Percentiles rank a stretch among this genome's conserved stretches.
phyloP scores from a whole-genome alignment of 2,888 invertebrate genomes.

The Drymonia ruficornis region DNA sequence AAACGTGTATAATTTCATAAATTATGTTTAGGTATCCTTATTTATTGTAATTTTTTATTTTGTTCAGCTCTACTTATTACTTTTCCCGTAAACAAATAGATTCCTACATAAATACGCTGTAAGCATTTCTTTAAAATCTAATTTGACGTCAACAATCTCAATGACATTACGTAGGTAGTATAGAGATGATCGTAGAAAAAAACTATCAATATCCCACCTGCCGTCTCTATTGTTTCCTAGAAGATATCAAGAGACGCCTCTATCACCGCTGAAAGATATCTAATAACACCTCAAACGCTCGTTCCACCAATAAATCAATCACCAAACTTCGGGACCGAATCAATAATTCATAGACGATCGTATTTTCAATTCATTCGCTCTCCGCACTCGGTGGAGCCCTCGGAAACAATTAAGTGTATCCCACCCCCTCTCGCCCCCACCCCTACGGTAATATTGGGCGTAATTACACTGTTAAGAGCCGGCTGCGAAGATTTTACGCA shows the following conservation, averaged over 20 bases:
- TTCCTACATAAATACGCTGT: no score
- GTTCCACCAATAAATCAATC: constrained; percentile 42
- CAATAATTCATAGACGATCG: constrained; percentile 62
- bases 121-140: no score
- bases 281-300: constrained; percentile 7
- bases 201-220: not conserved
- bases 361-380: constrained; percentile 57
- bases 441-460: constrained; percentile 55
- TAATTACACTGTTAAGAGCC: constrained; percentile 74
- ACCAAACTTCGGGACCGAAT: constrained; percentile 41
- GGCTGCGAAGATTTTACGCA: constrained; percentile 75
- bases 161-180: not conserved
- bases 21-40: no score
- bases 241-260: not conserved
- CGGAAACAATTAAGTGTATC: constrained; percentile 71
- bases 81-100: no score
- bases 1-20: no score
- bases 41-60: no score
- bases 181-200: not conserved
- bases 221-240: not conserved
- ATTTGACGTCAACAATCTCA: no score
- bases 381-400: constrained; percentile 43
- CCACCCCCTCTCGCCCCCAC: constrained; percentile 33
- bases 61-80: no score
- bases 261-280: not conserved